A percentile compares a stretch with the other conserved stretches of the same genome.
Evolutionary conservation across 1,140 invertebrate genomes (phyloP).

Genomic region (Trichogramma pretiosum): DNA sequence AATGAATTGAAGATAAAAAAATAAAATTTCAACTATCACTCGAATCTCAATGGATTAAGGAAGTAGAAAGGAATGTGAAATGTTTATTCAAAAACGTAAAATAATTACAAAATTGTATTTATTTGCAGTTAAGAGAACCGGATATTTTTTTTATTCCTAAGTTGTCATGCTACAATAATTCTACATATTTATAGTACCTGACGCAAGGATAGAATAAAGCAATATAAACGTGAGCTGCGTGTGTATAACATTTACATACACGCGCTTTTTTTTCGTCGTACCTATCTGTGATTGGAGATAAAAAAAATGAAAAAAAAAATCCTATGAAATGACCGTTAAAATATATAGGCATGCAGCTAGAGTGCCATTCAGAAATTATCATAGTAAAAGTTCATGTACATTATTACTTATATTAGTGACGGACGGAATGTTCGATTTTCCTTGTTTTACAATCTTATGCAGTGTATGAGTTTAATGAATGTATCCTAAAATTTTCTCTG

Average conservation of each 20-base stretch:
- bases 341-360: too few relatives aligned
- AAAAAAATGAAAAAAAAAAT: not conserved
- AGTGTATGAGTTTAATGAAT: too few relatives aligned
- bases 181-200: constrained; percentile 3
- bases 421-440: constrained; percentile 4
- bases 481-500: too few relatives aligned
- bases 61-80: too few relatives aligned
- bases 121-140: constrained; percentile 20
- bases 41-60: too few relatives aligned
- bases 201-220: constrained; percentile 7
- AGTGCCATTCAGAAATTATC: too few relatives aligned
- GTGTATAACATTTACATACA: not conserved
- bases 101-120: constrained; percentile 4
- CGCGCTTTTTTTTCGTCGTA: not conserved
- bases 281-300: too few relatives aligned
- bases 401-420: not conserved
- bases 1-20: too few relatives aligned
- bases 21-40: too few relatives aligned
- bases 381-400: not conserved
- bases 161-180: constrained; percentile 10
- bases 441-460: too few relatives aligned
- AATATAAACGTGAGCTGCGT: not conserved
- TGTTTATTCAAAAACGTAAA: not conserved
- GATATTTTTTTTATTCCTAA: constrained; percentile 15
- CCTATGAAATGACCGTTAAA: too few relatives aligned